phyloP scores from a whole-genome alignment of 2,797 vertebrate genomes.

The Melanotaenia nigrans region DNA sequence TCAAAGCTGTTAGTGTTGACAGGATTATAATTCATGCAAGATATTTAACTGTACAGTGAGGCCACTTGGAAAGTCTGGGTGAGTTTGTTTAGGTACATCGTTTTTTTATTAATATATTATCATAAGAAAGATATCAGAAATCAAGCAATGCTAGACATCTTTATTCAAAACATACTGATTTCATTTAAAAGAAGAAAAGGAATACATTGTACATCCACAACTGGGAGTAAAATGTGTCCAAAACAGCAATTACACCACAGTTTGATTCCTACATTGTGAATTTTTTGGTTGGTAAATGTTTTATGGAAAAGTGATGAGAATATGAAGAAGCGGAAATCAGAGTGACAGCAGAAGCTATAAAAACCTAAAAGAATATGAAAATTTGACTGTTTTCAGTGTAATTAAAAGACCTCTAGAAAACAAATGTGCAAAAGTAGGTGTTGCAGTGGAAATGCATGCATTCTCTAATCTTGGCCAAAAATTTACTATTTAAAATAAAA shows the following conservation, averaged over 20 bases:
- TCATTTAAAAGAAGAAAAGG: background rate
- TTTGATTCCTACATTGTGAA: background rate
- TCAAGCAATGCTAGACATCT: background rate
- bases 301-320: background rate
- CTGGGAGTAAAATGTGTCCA: background rate
- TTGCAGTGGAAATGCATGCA: constrained; percentile 8
- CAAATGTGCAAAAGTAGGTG: background rate
- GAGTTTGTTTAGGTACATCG: background rate
- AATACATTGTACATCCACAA: background rate
- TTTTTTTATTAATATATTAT: background rate
- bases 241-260: background rate
- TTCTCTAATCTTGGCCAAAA: constrained; percentile 7
- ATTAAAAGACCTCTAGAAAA: background rate
- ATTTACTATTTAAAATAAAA: background rate
- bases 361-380: background rate
- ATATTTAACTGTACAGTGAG: background rate
- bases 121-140: background rate
- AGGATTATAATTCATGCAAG: background rate
- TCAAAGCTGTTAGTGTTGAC: constrained; percentile 1
- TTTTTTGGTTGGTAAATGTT: background rate
- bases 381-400: background rate
- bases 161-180: background rate
- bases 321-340: background rate
- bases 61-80: background rate
- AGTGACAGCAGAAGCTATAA: background rate